Conservation (phyloP, 2,113 vertebrate genomes). For the Triplophysa tibetana region DNA sequence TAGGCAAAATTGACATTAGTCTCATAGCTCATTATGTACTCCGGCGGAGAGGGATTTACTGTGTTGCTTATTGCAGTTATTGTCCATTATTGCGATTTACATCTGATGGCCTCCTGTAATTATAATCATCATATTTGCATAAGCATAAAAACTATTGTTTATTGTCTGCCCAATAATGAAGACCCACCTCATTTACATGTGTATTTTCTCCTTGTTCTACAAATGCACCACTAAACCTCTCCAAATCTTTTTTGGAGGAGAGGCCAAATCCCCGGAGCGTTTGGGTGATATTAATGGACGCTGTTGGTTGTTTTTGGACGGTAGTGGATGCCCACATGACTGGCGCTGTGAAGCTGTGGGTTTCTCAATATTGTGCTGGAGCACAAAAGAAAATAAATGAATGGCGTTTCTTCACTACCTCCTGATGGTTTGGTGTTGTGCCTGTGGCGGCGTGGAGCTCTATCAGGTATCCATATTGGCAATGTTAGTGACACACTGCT, state of each 20-base stretch:
- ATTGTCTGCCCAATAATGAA: conserved; percentile 34
- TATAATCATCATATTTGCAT: conserved; percentile 30
- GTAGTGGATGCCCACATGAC: not conserved
- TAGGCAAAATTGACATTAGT: conserved; percentile 15
- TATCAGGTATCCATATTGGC: conserved; percentile 14
- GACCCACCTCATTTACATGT: conserved; percentile 24
- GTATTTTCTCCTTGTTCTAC: not conserved
- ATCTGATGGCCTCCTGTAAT: conserved; percentile 37
- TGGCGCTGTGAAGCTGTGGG: conserved; percentile 16
- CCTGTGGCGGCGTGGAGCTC: not conserved
- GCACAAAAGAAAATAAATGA: conserved; percentile 35
- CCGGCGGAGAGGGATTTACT: conserved; percentile 7
- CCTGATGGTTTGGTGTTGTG: conserved; percentile 30
- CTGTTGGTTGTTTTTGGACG: not conserved
- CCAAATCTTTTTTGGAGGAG: not conserved
- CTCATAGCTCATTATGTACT: conserved; percentile 30
- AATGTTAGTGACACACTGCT: conserved; percentile 15
- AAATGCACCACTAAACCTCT: not conserved
- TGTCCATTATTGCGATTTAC: conserved; percentile 6
- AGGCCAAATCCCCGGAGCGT: conserved; percentile 17
- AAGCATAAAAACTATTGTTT: conserved; percentile 25
- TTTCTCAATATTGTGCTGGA: conserved; percentile 19
- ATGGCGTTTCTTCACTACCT: conserved; percentile 10
- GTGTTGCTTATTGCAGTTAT: conserved; percentile 11
- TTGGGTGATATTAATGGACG: conserved; percentile 22